phyloP scores from a whole-genome alignment of 2,888 invertebrate genomes.

The Eupithecia inturbata region DNA sequence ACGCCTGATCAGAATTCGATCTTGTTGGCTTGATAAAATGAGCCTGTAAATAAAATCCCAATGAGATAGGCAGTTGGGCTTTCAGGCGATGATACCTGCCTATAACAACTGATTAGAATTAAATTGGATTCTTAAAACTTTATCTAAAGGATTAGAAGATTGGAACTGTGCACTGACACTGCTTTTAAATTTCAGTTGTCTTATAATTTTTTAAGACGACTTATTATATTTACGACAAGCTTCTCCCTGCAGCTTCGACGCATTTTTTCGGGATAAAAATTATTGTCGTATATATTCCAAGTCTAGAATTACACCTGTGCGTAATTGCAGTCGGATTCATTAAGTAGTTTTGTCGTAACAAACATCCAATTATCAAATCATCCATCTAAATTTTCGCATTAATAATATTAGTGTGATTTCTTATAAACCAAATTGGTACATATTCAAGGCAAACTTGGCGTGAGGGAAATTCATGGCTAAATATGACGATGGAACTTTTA shows the following conservation, averaged over 20 bases:
- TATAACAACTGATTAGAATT: conserved; percentile 24
- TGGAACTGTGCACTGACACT: no score
- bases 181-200: not conserved
- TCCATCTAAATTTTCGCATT: not conserved
- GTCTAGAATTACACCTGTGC: no score
- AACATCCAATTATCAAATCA: not conserved
- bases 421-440: not conserved
- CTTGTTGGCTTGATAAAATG: conserved; percentile 28
- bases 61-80: conserved; percentile 35
- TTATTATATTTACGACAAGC: not conserved
- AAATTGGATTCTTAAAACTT: conserved; percentile 25
- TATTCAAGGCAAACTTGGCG: conserved; percentile 28
- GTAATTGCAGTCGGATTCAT: no score
- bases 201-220: not conserved
- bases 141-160: not conserved
- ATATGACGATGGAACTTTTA: conserved; percentile 30
- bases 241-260: not conserved
- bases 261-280: not conserved
- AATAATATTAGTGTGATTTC: not conserved
- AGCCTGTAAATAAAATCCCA: conserved; percentile 38
- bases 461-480: conserved; percentile 26
- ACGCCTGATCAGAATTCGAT: conserved; percentile 16
- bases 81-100: conserved; percentile 25
- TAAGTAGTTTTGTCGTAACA: no score
- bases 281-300: no score